Evolutionary conservation across 2,888 invertebrate genomes (phyloP).

Genomic region (Carterocephalus palaemon): DNA sequence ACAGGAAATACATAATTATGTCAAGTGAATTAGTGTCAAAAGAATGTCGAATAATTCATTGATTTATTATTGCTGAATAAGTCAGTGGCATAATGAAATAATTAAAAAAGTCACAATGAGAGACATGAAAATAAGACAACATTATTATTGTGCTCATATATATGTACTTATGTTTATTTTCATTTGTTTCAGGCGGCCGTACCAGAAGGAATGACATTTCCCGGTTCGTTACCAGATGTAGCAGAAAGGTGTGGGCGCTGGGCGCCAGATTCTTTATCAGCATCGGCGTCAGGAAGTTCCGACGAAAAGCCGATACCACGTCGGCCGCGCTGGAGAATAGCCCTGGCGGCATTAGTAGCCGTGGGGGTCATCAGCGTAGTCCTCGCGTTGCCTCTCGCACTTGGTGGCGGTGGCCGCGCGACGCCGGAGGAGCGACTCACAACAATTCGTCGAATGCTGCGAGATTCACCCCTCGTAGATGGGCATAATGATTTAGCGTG

Average conservation of each 20-base stretch:
- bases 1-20: neutral
- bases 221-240: slow-evolving; percentile 75
- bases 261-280: slow-evolving; percentile 72
- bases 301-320: slow-evolving; percentile 74
- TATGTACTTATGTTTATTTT: neutral
- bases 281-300: slow-evolving; percentile 72
- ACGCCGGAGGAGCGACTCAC: slow-evolving; percentile 82
- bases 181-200: slow-evolving; percentile 66
- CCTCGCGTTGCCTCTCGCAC: slow-evolving; percentile 77
- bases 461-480: slow-evolving; percentile 85
- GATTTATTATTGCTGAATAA: too few species aligned
- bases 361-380: slow-evolving; percentile 79
- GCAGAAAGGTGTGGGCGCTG: slow-evolving; percentile 75
- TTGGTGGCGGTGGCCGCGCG: slow-evolving; percentile 68
- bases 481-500: slow-evolving; percentile 93
- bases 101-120: too few species aligned
- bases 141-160: too few species aligned
- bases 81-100: too few species aligned
- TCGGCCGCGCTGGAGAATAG: slow-evolving; percentile 77
- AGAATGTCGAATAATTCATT: too few species aligned
- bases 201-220: slow-evolving; percentile 73
- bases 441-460: slow-evolving; percentile 81
- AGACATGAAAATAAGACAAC: too few species aligned
- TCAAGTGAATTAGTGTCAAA: slow-evolving; percentile 5
- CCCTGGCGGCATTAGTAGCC: slow-evolving; percentile 79